A percentile compares a stretch with the other conserved stretches of the same genome.
phyloP scores from a whole-genome alignment of 2,888 invertebrate species.

The Oscheius sp. region DNA sequence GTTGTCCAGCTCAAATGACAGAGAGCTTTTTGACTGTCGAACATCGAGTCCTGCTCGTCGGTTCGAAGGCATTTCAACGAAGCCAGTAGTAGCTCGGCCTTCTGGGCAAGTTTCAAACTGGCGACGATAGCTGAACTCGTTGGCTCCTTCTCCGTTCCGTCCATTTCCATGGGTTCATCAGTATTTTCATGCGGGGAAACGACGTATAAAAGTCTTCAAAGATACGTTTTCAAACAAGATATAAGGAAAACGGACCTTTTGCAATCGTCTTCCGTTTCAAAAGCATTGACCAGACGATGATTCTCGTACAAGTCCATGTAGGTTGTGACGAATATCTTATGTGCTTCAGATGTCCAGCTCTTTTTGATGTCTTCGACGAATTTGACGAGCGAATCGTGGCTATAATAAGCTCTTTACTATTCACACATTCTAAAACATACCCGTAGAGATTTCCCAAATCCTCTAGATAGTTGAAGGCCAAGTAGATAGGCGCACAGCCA shows the following conservation, averaged over 20 bases:
- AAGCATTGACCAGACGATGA: conserved; percentile 43
- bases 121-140: neutral
- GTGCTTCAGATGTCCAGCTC: conserved; percentile 50
- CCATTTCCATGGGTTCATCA: conserved; percentile 21
- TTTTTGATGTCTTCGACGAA: conserved; percentile 38
- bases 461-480: conserved; percentile 38
- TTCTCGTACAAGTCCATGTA: conserved; percentile 48
- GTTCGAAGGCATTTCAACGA: neutral
- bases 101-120: neutral
- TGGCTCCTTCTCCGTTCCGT: neutral
- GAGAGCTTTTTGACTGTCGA: conserved; percentile 11
- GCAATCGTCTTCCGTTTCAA: conserved; percentile 41
- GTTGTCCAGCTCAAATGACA: conserved; percentile 11
- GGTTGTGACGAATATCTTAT: conserved; percentile 45
- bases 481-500: conserved; percentile 54
- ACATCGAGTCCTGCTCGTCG: conserved; percentile 22
- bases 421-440: neutral
- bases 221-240: too few relatives aligned
- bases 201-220: neutral
- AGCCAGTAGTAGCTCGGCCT: neutral
- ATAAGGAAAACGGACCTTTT: neutral
- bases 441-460: conserved; percentile 5
- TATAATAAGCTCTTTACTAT: neutral
- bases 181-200: neutral
- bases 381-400: neutral